These are phyloP conservation scores for Megalops cyprinoides DNA, from an alignment of 2,797 vertebrate genomes.

Conservation along the genomic window DNA sequence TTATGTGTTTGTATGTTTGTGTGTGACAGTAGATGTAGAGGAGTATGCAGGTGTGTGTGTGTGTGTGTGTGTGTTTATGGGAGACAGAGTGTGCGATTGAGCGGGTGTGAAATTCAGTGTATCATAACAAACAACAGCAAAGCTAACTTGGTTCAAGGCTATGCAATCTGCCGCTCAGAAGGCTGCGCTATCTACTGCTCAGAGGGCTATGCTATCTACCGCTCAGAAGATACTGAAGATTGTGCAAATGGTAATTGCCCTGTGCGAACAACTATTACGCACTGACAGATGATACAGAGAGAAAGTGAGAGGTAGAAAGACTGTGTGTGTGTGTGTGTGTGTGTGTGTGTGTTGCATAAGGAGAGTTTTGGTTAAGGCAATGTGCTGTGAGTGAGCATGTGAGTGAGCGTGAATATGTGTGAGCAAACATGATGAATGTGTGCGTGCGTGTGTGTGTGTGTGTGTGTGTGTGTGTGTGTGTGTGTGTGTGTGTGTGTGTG, in stretches of 20 bases:
- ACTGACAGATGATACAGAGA: slow-evolving; percentile 9
- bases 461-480: not conserved
- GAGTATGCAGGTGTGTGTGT: not conserved
- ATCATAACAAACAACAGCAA: not conserved
- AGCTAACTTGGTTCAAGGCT: slow-evolving; percentile 3
- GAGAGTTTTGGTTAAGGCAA: not conserved
- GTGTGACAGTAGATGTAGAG: no score
- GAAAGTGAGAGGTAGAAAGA: slow-evolving; percentile 19
- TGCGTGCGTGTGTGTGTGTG: not conserved
- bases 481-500: slow-evolving; percentile 1
- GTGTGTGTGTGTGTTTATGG: not conserved
- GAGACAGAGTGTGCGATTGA: not conserved
- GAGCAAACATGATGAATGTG: no score
- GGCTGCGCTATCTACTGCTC: slow-evolving; percentile 5
- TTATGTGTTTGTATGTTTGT: no score
- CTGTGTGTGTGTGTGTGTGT: not conserved
- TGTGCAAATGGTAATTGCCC: slow-evolving; percentile 5
- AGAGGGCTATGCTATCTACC: slow-evolving; percentile 15
- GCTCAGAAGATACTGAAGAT: slow-evolving; percentile 17
- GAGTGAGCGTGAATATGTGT: not conserved
- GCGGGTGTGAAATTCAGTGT: not conserved
- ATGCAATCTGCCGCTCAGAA: slow-evolving; percentile 7
- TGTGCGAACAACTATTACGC: not conserved
- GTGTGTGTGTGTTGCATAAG: not conserved
- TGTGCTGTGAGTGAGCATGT: not conserved